phyloP scores from a whole-genome alignment of 1,140 invertebrate species.

The Olivierus martensii region DNA sequence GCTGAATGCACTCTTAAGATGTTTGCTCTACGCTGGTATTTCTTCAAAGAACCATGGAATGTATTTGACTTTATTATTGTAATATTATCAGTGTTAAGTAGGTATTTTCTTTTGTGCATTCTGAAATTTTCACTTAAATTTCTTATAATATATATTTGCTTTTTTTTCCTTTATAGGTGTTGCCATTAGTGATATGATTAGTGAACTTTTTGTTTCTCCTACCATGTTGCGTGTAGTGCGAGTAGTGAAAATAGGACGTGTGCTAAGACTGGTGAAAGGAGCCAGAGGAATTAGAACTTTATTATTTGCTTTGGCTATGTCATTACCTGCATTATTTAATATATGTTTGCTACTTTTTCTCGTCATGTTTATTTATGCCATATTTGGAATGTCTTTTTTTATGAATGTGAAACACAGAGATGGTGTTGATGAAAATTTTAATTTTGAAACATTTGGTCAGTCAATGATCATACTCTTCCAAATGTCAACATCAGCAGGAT shows the following conservation, averaged over 20 bases:
- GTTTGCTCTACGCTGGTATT: constrained; percentile 90
- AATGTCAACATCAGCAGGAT: constrained; percentile 96
- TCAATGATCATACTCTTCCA: constrained; percentile 96
- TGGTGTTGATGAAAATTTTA: constrained; percentile 91
- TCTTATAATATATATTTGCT: constrained; percentile 9
- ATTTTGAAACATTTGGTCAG: constrained; percentile 96
- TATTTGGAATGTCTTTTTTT: constrained; percentile 99
- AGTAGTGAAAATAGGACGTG: constrained; percentile 93
- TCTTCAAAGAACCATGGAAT: constrained; percentile 99
- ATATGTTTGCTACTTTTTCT: constrained; percentile 94
- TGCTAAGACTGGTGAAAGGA: constrained; percentile 90
- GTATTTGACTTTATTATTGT: constrained; percentile 98
- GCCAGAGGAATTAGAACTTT: constrained; percentile 94
- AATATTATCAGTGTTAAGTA: constrained; percentile 93
- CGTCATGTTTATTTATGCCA: constrained; percentile 98
- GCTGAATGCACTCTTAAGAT: constrained; percentile 95
- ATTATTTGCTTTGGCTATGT: constrained; percentile 94
- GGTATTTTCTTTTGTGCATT: constrained; percentile 23
- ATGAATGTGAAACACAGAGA: constrained; percentile 85
- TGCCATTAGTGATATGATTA: constrained; percentile 87
- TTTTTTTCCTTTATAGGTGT: constrained; percentile 51
- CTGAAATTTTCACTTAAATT: background rate
- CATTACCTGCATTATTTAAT: constrained; percentile 93
- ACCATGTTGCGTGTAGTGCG: constrained; percentile 91
- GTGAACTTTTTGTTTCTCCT: constrained; percentile 94